These are phyloP conservation scores for Petrocephalus microphthalmus DNA, from an alignment of 2,113 vertebrate species.

Conservation along the genomic window DNA sequence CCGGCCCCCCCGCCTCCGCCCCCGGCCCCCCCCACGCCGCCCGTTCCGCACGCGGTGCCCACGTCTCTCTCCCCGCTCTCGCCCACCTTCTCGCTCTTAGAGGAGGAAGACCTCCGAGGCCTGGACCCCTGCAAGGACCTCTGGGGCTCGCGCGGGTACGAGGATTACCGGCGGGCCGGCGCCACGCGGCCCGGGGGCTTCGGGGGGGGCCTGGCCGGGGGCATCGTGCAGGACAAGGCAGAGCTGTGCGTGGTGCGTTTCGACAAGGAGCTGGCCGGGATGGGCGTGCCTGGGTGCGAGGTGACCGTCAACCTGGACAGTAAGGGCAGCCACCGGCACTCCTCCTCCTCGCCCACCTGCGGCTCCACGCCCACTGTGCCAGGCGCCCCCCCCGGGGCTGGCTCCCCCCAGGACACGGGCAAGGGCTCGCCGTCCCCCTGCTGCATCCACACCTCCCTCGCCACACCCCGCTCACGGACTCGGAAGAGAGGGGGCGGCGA, in stretches of 20 bases:
- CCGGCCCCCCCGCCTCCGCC: conserved; percentile 60
- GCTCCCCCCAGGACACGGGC: conserved; percentile 62
- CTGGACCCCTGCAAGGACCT: conserved; percentile 73
- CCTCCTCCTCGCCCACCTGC: conserved; percentile 61
- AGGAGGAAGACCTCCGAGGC: conserved; percentile 70
- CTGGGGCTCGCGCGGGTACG: conserved; percentile 79
- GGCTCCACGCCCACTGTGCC: conserved; percentile 54
- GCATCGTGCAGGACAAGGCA: conserved; percentile 57
- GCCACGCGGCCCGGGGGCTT: conserved; percentile 62
- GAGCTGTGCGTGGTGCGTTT: conserved; percentile 73
- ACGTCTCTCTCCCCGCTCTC: conserved; percentile 62
- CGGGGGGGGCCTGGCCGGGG: conserved; percentile 62
- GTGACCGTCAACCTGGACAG: conserved; percentile 62
- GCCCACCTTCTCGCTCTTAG: conserved; percentile 64
- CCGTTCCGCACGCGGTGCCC: conserved; percentile 48
- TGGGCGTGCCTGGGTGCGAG: conserved; percentile 59
- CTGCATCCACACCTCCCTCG: conserved; percentile 68
- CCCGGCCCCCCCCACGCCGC: conserved; percentile 59
- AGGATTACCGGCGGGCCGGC: conserved; percentile 77
- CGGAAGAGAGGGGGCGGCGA: conserved; percentile 54
- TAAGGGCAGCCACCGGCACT: conserved; percentile 55
- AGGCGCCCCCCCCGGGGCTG: conserved; percentile 51
- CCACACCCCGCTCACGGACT: conserved; percentile 65
- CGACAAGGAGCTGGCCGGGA: conserved; percentile 65
- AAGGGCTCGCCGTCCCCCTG: conserved; percentile 64